Base-by-base conservation (phyloP, 1,140 invertebrate species). In the Aphaenogaster floridana region DNA sequence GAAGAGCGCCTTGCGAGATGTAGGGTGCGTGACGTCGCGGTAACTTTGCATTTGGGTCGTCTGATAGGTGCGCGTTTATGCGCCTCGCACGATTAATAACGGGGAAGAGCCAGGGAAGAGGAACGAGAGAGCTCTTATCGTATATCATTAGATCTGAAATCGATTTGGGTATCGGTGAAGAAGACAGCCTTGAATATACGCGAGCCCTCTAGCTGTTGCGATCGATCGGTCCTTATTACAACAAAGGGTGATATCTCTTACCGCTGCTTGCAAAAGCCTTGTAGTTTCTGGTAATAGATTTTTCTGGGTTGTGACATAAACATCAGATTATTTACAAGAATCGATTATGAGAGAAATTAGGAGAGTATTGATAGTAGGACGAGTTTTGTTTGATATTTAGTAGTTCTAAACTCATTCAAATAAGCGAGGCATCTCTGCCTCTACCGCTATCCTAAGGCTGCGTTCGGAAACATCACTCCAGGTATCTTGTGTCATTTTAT, bases 1-100 rank as follows among this genome's bases (percentile, higher is more conserved):
- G 80, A 83, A 74, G 69, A 72, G 28, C 52, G 42, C 34, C 69
- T 76, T 61, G 54, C 42, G 80, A 84, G 69, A 84, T 61, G 42
- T 61, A 48, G 42, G 68, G 68, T 83, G 68, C 80, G 68, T 83
- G 80, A 61, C 80, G 28, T 84, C 57, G 80, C 42, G 54, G 69
- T 84, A 84, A 74, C 57, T 84, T 84, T 84, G 69, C 80, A 84
- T 84, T 84, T 76, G 34, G 80, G 69, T 84, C 57, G 54, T 76
- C 69, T 84, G 80, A 76, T 84, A 84, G 42, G 54, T 76, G 69
- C 69, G 79, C 79, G 42, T 54, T 84, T 74, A 84, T 84, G 68
- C 54, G 34, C 69, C 54, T 76, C 54, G 68, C 69, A 74, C 68
- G 80, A 84, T 84, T 84, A 84, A 76, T 84, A 84, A 84, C 54